Conservation (phyloP, 92 coral and sea anemone genomes). For the Desmophyllum pertusum region DNA sequence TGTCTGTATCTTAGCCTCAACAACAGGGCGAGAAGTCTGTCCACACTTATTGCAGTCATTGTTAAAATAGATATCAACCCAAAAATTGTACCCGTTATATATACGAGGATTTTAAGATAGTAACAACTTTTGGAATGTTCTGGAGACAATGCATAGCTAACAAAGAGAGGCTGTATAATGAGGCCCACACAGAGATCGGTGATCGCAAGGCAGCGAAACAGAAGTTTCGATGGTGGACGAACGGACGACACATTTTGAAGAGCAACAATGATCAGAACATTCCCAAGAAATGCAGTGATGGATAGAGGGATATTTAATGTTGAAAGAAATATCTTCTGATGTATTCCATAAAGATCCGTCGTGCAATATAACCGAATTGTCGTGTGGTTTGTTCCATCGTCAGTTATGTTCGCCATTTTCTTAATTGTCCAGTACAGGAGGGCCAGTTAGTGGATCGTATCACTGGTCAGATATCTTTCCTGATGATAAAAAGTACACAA, state of each 20-base stretch:
- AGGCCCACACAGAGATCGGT: no score
- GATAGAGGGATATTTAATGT: background rate
- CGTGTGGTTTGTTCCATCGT: background rate
- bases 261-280: background rate
- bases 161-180: background rate
- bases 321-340: background rate
- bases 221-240: background rate
- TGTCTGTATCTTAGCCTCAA: background rate
- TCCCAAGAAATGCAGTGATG: background rate
- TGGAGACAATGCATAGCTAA: background rate
- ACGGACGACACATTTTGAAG: background rate
- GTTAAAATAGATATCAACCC: background rate
- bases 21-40: slow-evolving; percentile 11
- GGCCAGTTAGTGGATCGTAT: background rate
- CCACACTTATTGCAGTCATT: background rate
- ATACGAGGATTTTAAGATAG: background rate
- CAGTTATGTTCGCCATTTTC: background rate
- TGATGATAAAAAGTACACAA: background rate
- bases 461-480: background rate
- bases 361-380: background rate
- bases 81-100: background rate
- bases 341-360: background rate
- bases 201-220: background rate
- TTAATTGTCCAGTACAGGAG: no score
- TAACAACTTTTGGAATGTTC: background rate